Percentiles rank a stretch among this genome's conserved stretches.
phyloP scores from a whole-genome alignment of 2,797 vertebrate species.

The Eospalax fontanierii region DNA sequence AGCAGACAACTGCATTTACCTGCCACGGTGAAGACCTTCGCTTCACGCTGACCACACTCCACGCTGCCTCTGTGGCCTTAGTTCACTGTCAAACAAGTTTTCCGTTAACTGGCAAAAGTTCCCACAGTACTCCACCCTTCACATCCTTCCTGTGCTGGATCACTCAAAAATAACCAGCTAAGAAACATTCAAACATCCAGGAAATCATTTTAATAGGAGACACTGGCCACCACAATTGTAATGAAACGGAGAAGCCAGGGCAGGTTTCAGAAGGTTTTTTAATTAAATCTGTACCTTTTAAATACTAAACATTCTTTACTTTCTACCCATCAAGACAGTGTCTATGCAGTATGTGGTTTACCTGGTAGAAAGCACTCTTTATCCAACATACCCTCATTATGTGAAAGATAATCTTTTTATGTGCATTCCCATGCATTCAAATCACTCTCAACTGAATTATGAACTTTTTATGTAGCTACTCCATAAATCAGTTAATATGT shows the following conservation, averaged over 20 bases:
- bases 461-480: slow-evolving; percentile 5
- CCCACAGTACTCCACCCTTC: slow-evolving; percentile 85
- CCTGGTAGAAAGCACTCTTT: not conserved
- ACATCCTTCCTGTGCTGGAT: slow-evolving; percentile 88
- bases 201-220: slow-evolving; percentile 85
- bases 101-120: slow-evolving; percentile 79
- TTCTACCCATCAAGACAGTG: not conserved
- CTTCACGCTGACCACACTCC: not conserved
- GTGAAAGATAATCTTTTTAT: slow-evolving; percentile 37
- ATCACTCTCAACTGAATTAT: not conserved
- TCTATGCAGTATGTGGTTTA: slow-evolving; percentile 1
- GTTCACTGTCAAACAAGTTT: slow-evolving; percentile 80
- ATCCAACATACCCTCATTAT: not conserved
- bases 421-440: not conserved
- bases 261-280: slow-evolving; percentile 41
- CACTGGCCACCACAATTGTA: slow-evolving; percentile 74
- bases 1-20: not conserved
- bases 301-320: not conserved
- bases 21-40: not conserved
- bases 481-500: not conserved
- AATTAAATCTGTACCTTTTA: slow-evolving; percentile 22
- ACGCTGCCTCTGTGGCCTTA: slow-evolving; percentile 66
- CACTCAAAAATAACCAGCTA: slow-evolving; percentile 88
- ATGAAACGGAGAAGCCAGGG: slow-evolving; percentile 61
- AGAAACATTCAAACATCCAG: slow-evolving; percentile 77